Percentiles rank a stretch among this genome's conserved stretches.
phyloP scores from a whole-genome alignment of 2,113 vertebrate genomes.

The Elgaria multicarinata region DNA sequence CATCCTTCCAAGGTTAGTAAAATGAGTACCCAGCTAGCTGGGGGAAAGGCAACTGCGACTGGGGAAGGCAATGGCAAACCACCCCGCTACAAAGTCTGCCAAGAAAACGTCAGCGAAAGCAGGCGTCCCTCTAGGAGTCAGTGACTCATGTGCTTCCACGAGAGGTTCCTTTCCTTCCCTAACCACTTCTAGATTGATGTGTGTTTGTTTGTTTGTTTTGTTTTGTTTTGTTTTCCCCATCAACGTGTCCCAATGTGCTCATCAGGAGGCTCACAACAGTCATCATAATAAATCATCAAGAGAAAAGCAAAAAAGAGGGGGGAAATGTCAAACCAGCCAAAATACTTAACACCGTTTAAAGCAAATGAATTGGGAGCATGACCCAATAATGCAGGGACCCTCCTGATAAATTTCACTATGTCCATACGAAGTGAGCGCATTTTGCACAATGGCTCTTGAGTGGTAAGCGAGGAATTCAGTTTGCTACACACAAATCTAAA shows the following conservation, averaged over 20 bases:
- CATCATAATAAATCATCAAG: neutral
- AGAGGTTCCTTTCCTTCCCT: too few species aligned
- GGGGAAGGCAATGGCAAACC: too few species aligned
- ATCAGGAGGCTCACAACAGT: neutral
- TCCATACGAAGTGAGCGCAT: neutral
- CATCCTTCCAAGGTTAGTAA: too few species aligned
- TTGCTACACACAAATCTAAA: neutral
- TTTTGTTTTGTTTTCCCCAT: neutral
- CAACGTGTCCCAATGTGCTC: neutral
- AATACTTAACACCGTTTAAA: neutral
- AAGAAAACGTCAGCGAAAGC: too few species aligned
- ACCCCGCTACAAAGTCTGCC: too few species aligned
- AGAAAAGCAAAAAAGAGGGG: neutral
- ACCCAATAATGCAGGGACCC: neutral
- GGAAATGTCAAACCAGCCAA: neutral
- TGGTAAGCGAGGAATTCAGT: neutral
- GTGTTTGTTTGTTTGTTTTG: too few species aligned
- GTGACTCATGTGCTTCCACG: too few species aligned
- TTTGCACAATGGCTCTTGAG: neutral
- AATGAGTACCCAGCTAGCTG: too few species aligned
- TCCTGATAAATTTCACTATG: neutral
- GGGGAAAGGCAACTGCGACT: too few species aligned
- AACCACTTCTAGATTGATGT: neutral
- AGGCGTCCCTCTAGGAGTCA: too few species aligned
- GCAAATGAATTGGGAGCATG: neutral